phyloP scores from a whole-genome alignment of 2,113 vertebrate genomes.

The Promerops cafer region DNA sequence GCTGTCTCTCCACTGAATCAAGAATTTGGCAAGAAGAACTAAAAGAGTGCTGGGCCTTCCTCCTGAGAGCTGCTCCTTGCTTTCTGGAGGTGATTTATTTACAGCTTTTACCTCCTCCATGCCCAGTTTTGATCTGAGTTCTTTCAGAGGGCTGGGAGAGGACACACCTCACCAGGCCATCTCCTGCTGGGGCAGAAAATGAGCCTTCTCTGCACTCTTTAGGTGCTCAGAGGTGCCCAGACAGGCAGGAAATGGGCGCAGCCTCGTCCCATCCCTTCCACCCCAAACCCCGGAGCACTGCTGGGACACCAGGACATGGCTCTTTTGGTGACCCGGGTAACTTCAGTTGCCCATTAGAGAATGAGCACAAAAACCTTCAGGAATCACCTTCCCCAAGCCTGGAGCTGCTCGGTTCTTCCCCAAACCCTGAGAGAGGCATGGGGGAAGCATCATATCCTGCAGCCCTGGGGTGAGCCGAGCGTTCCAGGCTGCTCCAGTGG shows the following conservation, averaged over 20 bases:
- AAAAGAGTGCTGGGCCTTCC: neutral
- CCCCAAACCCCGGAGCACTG: neutral
- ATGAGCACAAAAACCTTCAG: neutral
- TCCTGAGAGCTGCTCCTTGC: neutral
- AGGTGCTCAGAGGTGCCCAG: neutral
- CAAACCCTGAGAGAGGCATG: accelerated
- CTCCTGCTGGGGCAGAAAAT: neutral
- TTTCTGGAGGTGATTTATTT: neutral
- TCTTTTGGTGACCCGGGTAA: neutral
- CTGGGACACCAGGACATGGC: neutral
- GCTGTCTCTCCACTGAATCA: accelerated
- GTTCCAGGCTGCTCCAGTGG: accelerated
- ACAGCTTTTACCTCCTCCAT: neutral
- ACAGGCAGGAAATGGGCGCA: neutral
- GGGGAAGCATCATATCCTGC: accelerated
- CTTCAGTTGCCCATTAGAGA: accelerated
- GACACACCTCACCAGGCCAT: neutral
- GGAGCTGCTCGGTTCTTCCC: neutral
- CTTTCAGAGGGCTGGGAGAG: too few species aligned
- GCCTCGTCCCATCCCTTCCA: neutral
- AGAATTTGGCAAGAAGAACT: accelerated
- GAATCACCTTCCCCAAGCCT: neutral
- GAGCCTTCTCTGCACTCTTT: neutral
- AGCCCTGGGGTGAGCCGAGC: accelerated
- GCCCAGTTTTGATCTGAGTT: neutral